phyloP scores from a whole-genome alignment of 64 coral and sea anemone species.

The Trachythela sp. region DNA sequence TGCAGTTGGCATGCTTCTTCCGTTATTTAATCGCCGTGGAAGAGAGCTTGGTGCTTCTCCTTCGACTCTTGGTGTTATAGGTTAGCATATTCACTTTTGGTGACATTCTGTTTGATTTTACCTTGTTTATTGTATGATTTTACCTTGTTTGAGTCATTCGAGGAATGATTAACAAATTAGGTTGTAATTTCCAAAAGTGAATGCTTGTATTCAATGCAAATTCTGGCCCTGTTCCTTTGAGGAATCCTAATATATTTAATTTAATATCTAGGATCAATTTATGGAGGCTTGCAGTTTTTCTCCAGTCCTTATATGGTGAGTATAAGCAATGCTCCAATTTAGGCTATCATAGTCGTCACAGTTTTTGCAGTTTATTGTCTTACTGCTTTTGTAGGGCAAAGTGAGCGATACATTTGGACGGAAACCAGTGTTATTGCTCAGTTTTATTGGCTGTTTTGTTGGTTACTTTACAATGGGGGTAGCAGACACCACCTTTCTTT shows the following conservation, averaged over 20 bases:
- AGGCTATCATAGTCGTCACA: not conserved
- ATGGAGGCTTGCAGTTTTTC: constrained; percentile 81
- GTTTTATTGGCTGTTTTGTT: constrained; percentile 51
- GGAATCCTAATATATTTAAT: not conserved
- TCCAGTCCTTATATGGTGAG: constrained; percentile 86
- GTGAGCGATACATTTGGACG: constrained; percentile 73
- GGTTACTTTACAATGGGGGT: constrained; percentile 60
- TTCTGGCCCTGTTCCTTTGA: too few relatives aligned
- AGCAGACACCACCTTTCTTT: constrained; percentile 52
- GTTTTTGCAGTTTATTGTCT: not conserved
- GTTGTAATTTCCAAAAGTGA: not conserved
- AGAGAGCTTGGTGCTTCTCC: constrained; percentile 87
- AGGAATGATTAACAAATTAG: too few relatives aligned
- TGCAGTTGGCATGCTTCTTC: constrained; percentile 70
- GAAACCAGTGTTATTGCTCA: constrained; percentile 62
- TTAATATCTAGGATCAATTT: constrained; percentile 64
- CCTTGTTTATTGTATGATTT: too few relatives aligned
- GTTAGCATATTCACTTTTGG: constrained; percentile 34
- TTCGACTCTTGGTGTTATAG: constrained; percentile 73
- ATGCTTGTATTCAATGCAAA: not conserved
- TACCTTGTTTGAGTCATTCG: too few relatives aligned
- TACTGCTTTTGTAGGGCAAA: constrained; percentile 57
- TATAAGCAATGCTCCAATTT: not conserved
- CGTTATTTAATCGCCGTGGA: constrained; percentile 62
- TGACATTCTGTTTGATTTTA: not conserved